Conservation (phyloP, 2,888 invertebrate genomes). For the Smittia aterrima region DNA sequence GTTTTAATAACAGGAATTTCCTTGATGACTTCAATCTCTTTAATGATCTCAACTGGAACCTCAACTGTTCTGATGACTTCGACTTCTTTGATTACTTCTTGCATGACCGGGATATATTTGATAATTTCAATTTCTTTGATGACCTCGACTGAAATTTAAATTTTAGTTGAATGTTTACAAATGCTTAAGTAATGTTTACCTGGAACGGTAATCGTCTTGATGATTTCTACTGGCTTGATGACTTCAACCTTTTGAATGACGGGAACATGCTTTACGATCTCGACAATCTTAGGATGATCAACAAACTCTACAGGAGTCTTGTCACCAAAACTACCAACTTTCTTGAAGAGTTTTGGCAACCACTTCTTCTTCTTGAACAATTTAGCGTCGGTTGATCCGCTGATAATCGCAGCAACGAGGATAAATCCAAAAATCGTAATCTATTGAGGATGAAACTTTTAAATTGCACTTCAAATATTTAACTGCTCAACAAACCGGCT, state of each 20-base stretch:
- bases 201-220: constrained; percentile 3
- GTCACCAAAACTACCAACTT: not conserved
- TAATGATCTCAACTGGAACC: constrained; percentile 24
- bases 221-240: constrained; percentile 34
- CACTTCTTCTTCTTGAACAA: constrained; percentile 10
- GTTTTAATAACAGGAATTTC: constrained; percentile 28
- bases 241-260: constrained; percentile 38
- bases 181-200: not conserved
- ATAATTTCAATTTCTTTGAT: constrained; percentile 32
- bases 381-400: constrained; percentile 16
- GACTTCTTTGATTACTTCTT: constrained; percentile 35
- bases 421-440: constrained; percentile 5
- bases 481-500: not conserved
- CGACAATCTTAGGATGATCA: constrained; percentile 32
- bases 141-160: constrained; percentile 27
- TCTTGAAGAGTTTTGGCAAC: not conserved
- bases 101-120: constrained; percentile 26
- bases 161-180: not conserved
- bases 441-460: not conserved
- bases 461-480: not conserved
- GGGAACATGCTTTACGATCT: constrained; percentile 32
- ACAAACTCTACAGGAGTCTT: not conserved
- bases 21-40: constrained; percentile 35
- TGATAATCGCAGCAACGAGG: constrained; percentile 1
- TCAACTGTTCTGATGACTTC: constrained; percentile 1